These are phyloP conservation scores for Lampris megalopsis DNA, from an alignment of 2,113 vertebrate genomes.

Conservation along the genomic window DNA sequence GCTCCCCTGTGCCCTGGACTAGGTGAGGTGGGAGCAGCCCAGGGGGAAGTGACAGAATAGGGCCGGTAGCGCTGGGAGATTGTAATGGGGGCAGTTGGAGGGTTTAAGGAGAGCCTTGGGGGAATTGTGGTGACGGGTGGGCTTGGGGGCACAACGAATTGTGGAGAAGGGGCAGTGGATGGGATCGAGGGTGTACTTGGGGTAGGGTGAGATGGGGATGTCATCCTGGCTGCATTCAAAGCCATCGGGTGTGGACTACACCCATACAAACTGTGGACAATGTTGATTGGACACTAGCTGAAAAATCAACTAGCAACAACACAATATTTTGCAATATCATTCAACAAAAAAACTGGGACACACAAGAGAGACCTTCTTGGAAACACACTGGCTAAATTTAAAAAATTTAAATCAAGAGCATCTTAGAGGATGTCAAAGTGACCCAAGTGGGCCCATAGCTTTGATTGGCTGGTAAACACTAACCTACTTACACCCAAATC, in stretches of 20 bases:
- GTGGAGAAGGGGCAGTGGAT: conserved; percentile 61
- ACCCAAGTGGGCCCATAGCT: background rate
- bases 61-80: conserved; percentile 90
- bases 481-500: background rate
- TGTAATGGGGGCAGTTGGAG: conserved; percentile 80
- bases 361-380: background rate
- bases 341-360: conserved; percentile 26
- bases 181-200: conserved; percentile 61
- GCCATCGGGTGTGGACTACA: conserved; percentile 88
- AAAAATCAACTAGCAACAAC: conserved; percentile 32
- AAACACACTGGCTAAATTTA: background rate
- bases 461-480: background rate
- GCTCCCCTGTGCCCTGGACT: conserved; percentile 74
- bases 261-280: conserved; percentile 93
- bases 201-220: conserved; percentile 70
- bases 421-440: background rate
- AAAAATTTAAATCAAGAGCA: background rate
- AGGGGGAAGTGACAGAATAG: conserved; percentile 85
- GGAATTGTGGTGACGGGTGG: conserved; percentile 67
- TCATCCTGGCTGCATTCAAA: conserved; percentile 77
- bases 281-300: conserved; percentile 66
- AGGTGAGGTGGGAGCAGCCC: conserved; percentile 70
- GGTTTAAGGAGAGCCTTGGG: conserved; percentile 64
- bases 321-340: conserved; percentile 4
- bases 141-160: conserved; percentile 68